A percentile compares a stretch with the other conserved stretches of the same genome.
Evolutionary conservation across 2,113 vertebrate species (phyloP).

Genomic region (Nettapus auritus): DNA sequence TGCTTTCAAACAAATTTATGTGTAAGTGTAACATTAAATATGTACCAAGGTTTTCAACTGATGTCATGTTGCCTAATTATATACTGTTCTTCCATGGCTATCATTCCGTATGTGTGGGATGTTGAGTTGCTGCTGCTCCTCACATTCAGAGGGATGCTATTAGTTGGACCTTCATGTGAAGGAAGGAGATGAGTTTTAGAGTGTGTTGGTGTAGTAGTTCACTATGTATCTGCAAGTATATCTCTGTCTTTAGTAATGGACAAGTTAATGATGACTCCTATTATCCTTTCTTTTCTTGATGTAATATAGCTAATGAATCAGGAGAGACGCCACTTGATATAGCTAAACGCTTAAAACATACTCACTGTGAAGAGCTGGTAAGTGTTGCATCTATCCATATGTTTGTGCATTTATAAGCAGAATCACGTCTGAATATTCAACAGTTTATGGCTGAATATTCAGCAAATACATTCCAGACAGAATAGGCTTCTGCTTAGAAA

Average conservation of each 20-base stretch:
- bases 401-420: not conserved
- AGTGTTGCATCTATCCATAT: constrained; percentile 29
- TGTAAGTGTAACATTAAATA: not conserved
- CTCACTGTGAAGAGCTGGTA: constrained; percentile 93
- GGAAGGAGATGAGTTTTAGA: not conserved
- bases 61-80: not conserved
- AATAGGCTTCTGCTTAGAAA: not conserved
- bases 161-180: not conserved
- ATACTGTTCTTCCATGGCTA: not conserved
- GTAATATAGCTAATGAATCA: constrained; percentile 86
- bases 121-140: not conserved
- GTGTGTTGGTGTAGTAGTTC: not conserved
- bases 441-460: not conserved
- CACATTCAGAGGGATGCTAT: not conserved
- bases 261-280: not conserved
- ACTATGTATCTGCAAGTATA: not conserved
- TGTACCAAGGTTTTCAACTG: not conserved
- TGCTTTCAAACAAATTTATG: not conserved
- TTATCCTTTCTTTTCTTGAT: constrained; percentile 25
- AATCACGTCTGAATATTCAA: not conserved
- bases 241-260: not conserved
- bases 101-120: not conserved
- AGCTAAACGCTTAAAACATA: constrained; percentile 87
- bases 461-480: not conserved
- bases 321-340: constrained; percentile 93